Base-by-base conservation (phyloP, 2,888 invertebrate genomes). In the Myathropa florea region DNA sequence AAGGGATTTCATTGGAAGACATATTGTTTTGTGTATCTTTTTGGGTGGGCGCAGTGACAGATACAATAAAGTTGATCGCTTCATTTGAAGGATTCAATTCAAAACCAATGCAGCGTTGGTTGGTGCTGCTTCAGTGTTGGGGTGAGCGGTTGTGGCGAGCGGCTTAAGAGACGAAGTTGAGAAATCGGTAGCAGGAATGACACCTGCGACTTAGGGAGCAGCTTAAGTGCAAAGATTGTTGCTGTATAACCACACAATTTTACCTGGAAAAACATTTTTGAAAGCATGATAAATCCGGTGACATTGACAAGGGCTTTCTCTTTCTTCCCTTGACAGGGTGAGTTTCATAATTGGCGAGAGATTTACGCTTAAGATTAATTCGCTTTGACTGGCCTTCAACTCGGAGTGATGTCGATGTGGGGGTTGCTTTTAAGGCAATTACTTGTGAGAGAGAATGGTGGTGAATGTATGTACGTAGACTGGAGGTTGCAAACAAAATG, bases 1-100 rank as follows among this genome's bases (percentile, higher is more conserved):
- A 28, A 64, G 53, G 64, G 78, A 68, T 81, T 75, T 63, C 57
- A 63, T 68, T 36, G 18, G 12, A 65, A 64, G 68, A 46, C 72
- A 39, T 46, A 72, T 24, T 59, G 65, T 71, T 70, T 30, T 68
- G 46, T 57, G 14, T 71, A 53, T 57, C 53, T 68, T 60, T 64
- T 53, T 53, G 12, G 39, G 57, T 78, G 53, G 36, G 55, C 53
- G 3, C 18, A 18, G 21, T 36, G 61, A 55, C 53, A 28, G 57
- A 28, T 46, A 28, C 21, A 23, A 55, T 55, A 14, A 30, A 67
- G 36, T 46, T 67, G 65, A 76, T 75, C 18, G 46, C n/a, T 59
- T 59, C 28, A 67, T 76, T 67, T 46, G 26, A 33, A 24, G 21
- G 24, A 23, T 39, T 67, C 46, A 39, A 28, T 24, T n/a, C 24